Conservation (phyloP, 2,113 vertebrate genomes). For the Cyprinodon brontotheroides region DNA sequence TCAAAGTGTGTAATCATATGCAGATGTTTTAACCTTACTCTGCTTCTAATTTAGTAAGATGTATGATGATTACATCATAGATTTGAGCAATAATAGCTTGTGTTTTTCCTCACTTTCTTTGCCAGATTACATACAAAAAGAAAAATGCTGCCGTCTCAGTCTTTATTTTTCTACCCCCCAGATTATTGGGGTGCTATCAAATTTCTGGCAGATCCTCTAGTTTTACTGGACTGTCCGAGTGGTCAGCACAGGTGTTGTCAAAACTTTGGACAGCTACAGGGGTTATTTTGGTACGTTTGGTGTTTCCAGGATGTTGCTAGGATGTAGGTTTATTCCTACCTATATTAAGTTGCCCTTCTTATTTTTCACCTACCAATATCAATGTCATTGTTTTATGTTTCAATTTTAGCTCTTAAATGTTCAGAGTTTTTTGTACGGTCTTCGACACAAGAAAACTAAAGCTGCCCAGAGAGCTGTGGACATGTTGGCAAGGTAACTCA, state of each 20-base stretch:
- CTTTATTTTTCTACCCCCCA: conserved; percentile 14
- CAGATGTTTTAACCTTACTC: conserved; percentile 9
- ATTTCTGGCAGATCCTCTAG: conserved; percentile 19
- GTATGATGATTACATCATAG: conserved; percentile 3
- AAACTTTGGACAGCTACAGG: conserved; percentile 37
- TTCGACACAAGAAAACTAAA: conserved; percentile 75
- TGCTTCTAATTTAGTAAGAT: conserved; percentile 4
- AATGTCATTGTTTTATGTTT: conserved; percentile 23
- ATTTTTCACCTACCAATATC: conserved; percentile 40
- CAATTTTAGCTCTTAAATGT: conserved; percentile 76
- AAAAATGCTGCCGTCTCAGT: background rate
- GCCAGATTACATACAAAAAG: conserved; percentile 5
- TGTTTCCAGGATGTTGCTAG: conserved; percentile 58
- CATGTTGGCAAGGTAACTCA: conserved; percentile 75
- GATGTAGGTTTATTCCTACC: conserved; percentile 53
- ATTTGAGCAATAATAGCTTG: background rate
- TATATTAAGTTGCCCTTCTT: conserved; percentile 35
- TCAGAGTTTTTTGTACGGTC: conserved; percentile 73
- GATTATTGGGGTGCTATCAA: conserved; percentile 27
- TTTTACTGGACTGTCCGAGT: conserved; percentile 26
- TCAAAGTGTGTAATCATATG: conserved; percentile 16
- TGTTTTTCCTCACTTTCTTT: conserved; percentile 7
- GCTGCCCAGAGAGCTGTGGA: conserved; percentile 75
- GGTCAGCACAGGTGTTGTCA: conserved; percentile 60
- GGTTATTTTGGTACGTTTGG: conserved; percentile 76